Percentiles rank a stretch among this genome's conserved stretches.
phyloP scores from a whole-genome alignment of 2,113 vertebrate genomes.

The Lepisosteus osseus region DNA sequence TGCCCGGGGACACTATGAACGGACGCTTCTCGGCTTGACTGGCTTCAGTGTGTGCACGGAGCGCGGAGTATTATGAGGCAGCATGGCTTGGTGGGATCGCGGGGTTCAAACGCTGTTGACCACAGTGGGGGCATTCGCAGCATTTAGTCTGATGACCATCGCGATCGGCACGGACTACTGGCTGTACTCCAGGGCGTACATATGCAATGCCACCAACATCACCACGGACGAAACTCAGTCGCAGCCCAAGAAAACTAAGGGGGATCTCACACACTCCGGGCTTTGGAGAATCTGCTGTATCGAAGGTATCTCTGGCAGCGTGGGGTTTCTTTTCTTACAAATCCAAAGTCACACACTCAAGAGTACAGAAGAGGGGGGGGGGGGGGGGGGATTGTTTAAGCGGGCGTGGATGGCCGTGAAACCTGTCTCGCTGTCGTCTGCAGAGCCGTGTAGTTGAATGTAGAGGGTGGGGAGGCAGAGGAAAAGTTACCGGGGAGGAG shows the following conservation, averaged over 20 bases:
- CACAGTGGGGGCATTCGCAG: constrained; percentile 84
- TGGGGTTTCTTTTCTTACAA: neutral
- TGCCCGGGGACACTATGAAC: neutral
- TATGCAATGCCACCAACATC: constrained; percentile 87
- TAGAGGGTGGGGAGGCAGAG: neutral
- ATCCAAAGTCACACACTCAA: neutral
- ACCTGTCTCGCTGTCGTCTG: too few relatives aligned
- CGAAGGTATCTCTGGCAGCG: constrained; percentile 73
- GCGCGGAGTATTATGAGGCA: constrained; percentile 36
- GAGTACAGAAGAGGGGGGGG: constrained; percentile 1
- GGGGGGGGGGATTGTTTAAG: too few relatives aligned
- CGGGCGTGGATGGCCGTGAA: too few relatives aligned
- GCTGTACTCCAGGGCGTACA: constrained; percentile 89
- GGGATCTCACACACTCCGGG: constrained; percentile 89
- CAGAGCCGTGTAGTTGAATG: neutral
- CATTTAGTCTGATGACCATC: constrained; percentile 94
- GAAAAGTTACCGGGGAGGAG: neutral
- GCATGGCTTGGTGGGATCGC: constrained; percentile 91
- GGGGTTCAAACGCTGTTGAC: constrained; percentile 87
- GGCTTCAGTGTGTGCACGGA: constrained; percentile 15
- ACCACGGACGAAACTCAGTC: constrained; percentile 72
- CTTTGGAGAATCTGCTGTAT: constrained; percentile 93
- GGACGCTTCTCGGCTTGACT: neutral
- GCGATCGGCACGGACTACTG: constrained; percentile 95
- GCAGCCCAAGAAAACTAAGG: constrained; percentile 68